A percentile compares a stretch with the other conserved stretches of the same genome.
phyloP scores from a whole-genome alignment of 2,113 vertebrate genomes.

The Nerophis lumbriciformis region DNA sequence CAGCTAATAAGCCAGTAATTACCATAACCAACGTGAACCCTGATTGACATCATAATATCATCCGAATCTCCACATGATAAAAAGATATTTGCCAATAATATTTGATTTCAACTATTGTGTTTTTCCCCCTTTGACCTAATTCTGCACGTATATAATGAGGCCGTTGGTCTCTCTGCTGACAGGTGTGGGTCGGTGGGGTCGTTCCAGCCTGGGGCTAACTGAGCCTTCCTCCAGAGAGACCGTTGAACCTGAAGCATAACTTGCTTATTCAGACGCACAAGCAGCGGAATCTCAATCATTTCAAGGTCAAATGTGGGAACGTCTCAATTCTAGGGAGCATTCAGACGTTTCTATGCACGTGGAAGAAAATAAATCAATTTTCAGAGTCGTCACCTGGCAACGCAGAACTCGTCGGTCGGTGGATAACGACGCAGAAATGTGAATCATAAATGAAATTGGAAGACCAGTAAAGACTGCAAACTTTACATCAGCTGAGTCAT shows the following conservation, averaged over 20 bases:
- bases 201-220: constrained; percentile 21
- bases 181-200: background rate
- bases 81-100: background rate
- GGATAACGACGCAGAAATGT: background rate
- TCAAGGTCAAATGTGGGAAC: background rate
- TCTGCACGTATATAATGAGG: constrained; percentile 11
- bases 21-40: constrained; percentile 13
- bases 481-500: background rate
- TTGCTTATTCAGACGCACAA: background rate
- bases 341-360: background rate
- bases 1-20: constrained; percentile 22
- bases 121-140: background rate
- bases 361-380: background rate
- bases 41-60: background rate
- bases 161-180: constrained; percentile 18
- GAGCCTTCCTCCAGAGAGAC: constrained; percentile 16
- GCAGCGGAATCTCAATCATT: background rate
- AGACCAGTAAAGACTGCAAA: background rate
- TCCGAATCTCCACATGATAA: constrained; percentile 1
- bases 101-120: background rate
- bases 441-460: background rate
- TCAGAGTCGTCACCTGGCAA: background rate
- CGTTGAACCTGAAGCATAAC: constrained; percentile 14
- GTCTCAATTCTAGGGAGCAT: background rate
- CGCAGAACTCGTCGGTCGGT: background rate